Base-by-base conservation (phyloP, 1,140 invertebrate species). In the Pseudobourletiella spinata region DNA sequence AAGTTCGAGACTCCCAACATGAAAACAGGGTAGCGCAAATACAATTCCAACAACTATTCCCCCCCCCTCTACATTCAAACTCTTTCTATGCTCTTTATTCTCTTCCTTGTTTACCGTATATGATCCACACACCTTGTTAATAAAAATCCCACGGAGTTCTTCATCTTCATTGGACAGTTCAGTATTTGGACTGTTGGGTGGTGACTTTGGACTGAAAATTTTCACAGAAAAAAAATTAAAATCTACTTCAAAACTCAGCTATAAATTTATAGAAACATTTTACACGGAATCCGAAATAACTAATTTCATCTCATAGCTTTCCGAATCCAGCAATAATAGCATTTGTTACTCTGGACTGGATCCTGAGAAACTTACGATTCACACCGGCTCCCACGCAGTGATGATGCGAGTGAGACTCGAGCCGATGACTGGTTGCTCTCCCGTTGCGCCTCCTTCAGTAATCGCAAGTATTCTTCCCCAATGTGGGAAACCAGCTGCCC, bases 161-260 rank as follows among this genome's bases (percentile, higher is more conserved):
- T 87, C 85, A 72, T 88, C 86, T 25, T 68, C 73, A 22, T 81
- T 83, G 20, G 83, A 83, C 18, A 86, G 78, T 75, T 89, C 87
- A 39, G 85, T 83, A 72, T 89, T 83, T 11, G 90, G 90, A 76
- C 88, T 91, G 75, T 93, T 93, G 1, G 90, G 90, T 35, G 89
- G 90, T 56, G 87, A 90, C 75, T 92, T 92, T 3, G 90, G 90
- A 71, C 89, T 90, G 78, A 57, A n/a, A n/a, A n/a, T n/a, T n/a
- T n/a, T n/a, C n/a, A n/a, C n/a, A n/a, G n/a, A n/a, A 82, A 80
- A 61, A 63, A 75, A 60, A 72, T 70, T 3, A 24, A 57, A 30
- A 57, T 43, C 15, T 29, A 20, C 24, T 54, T 54, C 6, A 28
- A 39, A 39, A 39, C 8, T 11, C 32, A 39, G n/a, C 22, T 56